These are phyloP conservation scores for Drosophila persimilis DNA, from an alignment of 1,140 invertebrate species.

Conservation along the genomic window DNA sequence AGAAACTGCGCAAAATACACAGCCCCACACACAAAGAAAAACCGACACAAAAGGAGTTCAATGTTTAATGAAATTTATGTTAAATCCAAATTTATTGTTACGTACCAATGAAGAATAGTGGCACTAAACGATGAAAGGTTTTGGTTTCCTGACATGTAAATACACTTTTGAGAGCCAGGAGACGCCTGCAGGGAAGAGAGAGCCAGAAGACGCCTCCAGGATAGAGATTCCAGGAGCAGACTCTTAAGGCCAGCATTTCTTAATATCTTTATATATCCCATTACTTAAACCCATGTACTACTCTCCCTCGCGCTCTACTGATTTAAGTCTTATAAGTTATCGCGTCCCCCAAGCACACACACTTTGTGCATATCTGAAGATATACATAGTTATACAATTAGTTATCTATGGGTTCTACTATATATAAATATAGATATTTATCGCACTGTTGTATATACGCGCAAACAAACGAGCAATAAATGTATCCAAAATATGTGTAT, in stretches of 20 bases:
- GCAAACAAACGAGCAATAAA: constrained; percentile 73
- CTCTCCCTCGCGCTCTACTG: constrained; percentile 20
- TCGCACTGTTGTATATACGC: constrained; percentile 69
- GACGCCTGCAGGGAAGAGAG: constrained; percentile 11
- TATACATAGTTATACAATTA: constrained; percentile 6
- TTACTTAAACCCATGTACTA: constrained; percentile 46
- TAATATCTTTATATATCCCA: constrained; percentile 28
- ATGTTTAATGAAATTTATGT: constrained; percentile 48
- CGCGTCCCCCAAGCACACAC: not conserved
- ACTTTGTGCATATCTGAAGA: not conserved
- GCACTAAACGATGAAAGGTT: constrained; percentile 1
- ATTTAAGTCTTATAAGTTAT: constrained; percentile 55
- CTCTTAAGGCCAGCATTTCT: constrained; percentile 52
- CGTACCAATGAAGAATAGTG: constrained; percentile 17
- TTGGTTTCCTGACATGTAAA: constrained; percentile 55
- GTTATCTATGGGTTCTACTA: constrained; percentile 5
- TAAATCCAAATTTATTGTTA: constrained; percentile 68
- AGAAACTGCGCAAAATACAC: constrained; percentile 7
- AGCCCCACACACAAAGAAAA: not conserved
- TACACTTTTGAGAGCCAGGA: constrained; percentile 23
- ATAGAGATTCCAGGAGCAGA: not conserved
- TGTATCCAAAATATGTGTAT: constrained; percentile 42
- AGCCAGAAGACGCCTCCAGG: not conserved
- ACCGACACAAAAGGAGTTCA: constrained; percentile 12
- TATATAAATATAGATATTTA: constrained; percentile 21